Evolutionary conservation across 2,113 vertebrate species (phyloP), one percentile per base, ranked within the genome.

Genomic region (Grantiella picta): DNA sequence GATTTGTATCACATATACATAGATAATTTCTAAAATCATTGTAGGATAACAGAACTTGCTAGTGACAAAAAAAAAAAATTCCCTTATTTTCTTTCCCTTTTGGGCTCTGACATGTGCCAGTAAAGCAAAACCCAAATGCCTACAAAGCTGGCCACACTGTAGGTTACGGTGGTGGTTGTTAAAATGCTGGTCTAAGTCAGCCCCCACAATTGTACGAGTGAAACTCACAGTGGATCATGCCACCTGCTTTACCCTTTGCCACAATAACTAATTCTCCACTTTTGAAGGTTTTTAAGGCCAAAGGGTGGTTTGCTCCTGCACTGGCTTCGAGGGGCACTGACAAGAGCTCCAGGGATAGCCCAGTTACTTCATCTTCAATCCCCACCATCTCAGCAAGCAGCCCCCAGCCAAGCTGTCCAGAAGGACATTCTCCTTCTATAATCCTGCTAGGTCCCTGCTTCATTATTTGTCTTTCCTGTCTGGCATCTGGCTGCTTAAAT

Each of bases 401-500:
- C 54, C 40, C 47, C 35, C 56, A 65, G 64, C 44, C 18, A 7
- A 94, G 68, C 65, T 92, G 60, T 82, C 89, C 71, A 59, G 38
- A 77, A 87, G 21, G 27, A 86, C 28, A 9, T 29, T 42, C 44
- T 92, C 40, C 2, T 47, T 38, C 3, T 9, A 25, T 78, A 52
- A 64, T 27, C 69, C 61, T 53, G 2, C 54, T 63, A 63, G n/a
- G 44, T 44, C 73, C 40, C 57, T 47, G 28, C 49, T 86, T 91
- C 44, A 13, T 86, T 78, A 76, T 70, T 79, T 56, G 28, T 38
- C 77, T 64, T 87, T 92, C 47, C 54, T 49, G 21, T 40, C 84
- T 50, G 83, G 23, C 77, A 20, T 35, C 84, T 50, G 83, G 19
- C 77, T 81, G 45, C 81, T 93, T 69, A 89, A 65, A 84, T 84